Evolutionary conservation across 2,888 invertebrate genomes (phyloP).

Genomic region (Lasioglossum vierecki): DNA sequence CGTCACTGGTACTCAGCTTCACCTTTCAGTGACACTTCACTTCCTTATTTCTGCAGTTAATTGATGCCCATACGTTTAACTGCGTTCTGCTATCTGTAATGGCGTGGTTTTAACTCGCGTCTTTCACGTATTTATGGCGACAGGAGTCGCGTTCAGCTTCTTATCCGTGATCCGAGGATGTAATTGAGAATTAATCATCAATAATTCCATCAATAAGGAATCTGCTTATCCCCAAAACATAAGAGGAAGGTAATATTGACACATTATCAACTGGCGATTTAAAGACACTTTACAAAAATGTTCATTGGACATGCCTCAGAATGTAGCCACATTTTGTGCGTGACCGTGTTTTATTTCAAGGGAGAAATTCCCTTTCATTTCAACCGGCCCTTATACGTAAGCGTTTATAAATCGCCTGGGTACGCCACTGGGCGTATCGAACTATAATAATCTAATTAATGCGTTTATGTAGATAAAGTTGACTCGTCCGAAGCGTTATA

Average conservation of each 20-base stretch:
- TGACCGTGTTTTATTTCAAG: too few relatives aligned
- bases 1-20: background rate
- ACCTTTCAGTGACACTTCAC: conserved; percentile 8
- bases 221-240: too few relatives aligned
- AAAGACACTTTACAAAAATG: too few relatives aligned
- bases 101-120: background rate
- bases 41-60: background rate
- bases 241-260: too few relatives aligned
- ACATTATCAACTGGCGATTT: too few relatives aligned
- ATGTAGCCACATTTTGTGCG: too few relatives aligned
- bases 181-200: background rate
- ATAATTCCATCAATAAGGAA: too few relatives aligned
- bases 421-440: conserved; percentile 17
- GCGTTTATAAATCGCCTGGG: too few relatives aligned
- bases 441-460: conserved; percentile 76
- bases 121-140: background rate
- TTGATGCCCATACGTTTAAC: background rate
- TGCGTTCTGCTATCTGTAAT: background rate
- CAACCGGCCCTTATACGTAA: too few relatives aligned
- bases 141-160: background rate
- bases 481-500: conserved; percentile 71
- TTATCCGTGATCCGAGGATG: background rate
- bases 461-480: conserved; percentile 76
- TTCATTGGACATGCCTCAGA: too few relatives aligned
- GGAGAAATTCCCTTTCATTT: too few relatives aligned